Percentiles rank a stretch among this genome's conserved stretches.
phyloP scores from a whole-genome alignment of 2,888 invertebrate species.

The Leptopilina myrica region DNA sequence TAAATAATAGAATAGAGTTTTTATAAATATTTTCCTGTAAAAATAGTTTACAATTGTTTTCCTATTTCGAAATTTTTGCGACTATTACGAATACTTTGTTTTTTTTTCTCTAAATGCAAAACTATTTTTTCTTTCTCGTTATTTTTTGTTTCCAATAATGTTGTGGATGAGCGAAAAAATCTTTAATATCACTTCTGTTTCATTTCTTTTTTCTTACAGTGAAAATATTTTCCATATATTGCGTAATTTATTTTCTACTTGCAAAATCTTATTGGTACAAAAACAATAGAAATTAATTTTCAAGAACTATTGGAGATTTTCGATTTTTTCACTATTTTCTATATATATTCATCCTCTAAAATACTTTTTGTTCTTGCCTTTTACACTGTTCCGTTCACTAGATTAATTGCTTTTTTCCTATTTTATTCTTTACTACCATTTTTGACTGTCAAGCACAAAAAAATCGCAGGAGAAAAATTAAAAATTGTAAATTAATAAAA shows the following conservation, averaged over 20 bases:
- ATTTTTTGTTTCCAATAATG: background rate
- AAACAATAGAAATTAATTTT: conserved; percentile 13
- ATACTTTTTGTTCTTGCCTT: conserved; percentile 39
- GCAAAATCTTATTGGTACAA: conserved; percentile 8
- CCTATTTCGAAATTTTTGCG: background rate
- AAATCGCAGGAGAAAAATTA: background rate
- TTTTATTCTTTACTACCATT: conserved; percentile 40
- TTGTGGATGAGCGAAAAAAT: background rate
- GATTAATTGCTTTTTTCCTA: conserved; percentile 50
- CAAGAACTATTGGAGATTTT: conserved; percentile 38
- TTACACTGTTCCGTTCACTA: conserved; percentile 40
- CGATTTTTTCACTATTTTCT: conserved; percentile 19
- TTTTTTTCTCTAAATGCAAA: background rate
- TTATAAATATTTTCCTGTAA: conserved; percentile 6
- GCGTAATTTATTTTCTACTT: background rate
- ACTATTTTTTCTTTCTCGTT: background rate
- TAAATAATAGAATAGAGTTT: too few species aligned
- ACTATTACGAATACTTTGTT: background rate
- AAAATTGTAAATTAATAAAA: background rate
- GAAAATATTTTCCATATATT: conserved; percentile 17
- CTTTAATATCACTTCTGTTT: conserved; percentile 12
- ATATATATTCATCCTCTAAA: conserved; percentile 32
- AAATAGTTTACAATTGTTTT: conserved; percentile 25
- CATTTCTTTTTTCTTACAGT: conserved; percentile 40
- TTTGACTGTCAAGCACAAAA: conserved; percentile 49